Evolutionary conservation across 2,797 vertebrate species (phyloP).

Genomic region (Sebastes melanostomus): DNA sequence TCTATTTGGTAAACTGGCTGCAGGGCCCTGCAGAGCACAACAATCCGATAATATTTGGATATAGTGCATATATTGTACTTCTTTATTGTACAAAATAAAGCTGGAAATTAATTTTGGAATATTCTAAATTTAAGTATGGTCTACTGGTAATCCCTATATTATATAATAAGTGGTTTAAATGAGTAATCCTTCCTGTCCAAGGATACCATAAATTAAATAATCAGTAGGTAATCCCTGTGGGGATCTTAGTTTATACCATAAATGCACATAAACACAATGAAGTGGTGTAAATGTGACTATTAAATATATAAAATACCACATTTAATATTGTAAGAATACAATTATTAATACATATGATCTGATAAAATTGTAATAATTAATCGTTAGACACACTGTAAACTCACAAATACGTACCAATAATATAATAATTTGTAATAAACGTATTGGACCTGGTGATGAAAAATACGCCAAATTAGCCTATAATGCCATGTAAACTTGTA

Average conservation of each 20-base stretch:
- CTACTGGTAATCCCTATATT: background rate
- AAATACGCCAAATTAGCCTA: background rate
- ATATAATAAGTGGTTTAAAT: background rate
- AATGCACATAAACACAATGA: background rate
- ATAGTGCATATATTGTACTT: background rate
- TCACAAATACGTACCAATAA: background rate
- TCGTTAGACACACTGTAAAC: background rate
- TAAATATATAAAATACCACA: background rate
- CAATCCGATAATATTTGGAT: background rate
- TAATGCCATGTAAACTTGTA: conserved; percentile 3
- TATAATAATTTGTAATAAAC: background rate
- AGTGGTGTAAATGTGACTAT: background rate
- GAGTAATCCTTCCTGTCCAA: conserved; percentile 8
- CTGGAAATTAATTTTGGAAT: background rate
- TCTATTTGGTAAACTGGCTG: conserved; percentile 93
- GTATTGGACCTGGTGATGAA: background rate
- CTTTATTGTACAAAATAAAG: background rate
- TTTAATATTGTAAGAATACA: background rate
- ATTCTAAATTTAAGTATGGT: background rate
- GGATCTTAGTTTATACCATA: background rate
- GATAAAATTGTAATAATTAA: background rate
- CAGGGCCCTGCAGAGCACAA: conserved; percentile 58
- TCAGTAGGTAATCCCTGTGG: conserved; percentile 6
- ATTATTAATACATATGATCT: background rate
- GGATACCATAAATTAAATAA: conserved; percentile 8